Evolutionary conservation across 2,888 invertebrate species (phyloP), one percentile per base, ranked within the genome.

Genomic region (Scaptodrosophila latifasciaeformis): DNA sequence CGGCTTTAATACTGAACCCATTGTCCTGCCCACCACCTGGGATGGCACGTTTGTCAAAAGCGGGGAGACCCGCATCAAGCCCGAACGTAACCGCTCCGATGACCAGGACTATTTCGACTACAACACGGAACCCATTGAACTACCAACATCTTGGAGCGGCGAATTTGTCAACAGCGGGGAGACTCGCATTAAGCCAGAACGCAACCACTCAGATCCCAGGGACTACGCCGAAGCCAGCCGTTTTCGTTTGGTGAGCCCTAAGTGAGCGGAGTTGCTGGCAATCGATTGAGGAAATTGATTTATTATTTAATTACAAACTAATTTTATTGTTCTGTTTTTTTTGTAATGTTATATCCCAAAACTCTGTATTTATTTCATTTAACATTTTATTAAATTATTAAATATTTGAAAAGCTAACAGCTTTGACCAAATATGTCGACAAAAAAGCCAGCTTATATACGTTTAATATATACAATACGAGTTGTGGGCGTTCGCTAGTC

Each of bases 121-220:
- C 57, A 67, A 81, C 39, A 70, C 74, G 2, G 81, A 83, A 19
- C 72, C 86, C 7, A 82, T 82, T 27, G 61, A 85, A 1, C 64
- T 86, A 59, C 85, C 86, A 0, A 74, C 83, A 12, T 67, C 77
- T 9, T 86, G 86, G 86, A 84, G 75, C 62, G 86, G 86, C 1
- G 75, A 85, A 59, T 86, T 86, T 49, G 74, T 76, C 45, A 60
- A 67, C n/a, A n/a, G n/a, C n/a, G n/a, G 77, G 54, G 84, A 86
- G 81, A 76, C 86, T 17, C 84, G 85, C 58, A 80, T 85, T 30
- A 78, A 82, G 52, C 82, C 81, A 2, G 86, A 86, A 45, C 67
- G 86, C 3, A 86, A 86, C 67, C 77, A 65, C 43, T 86, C 86
- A 15, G 86, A 86, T 82, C 78, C 75, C 9, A 72, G 86, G 19